phyloP scores from a whole-genome alignment of 2,113 vertebrate species.

The Monarcha castaneiventris region DNA sequence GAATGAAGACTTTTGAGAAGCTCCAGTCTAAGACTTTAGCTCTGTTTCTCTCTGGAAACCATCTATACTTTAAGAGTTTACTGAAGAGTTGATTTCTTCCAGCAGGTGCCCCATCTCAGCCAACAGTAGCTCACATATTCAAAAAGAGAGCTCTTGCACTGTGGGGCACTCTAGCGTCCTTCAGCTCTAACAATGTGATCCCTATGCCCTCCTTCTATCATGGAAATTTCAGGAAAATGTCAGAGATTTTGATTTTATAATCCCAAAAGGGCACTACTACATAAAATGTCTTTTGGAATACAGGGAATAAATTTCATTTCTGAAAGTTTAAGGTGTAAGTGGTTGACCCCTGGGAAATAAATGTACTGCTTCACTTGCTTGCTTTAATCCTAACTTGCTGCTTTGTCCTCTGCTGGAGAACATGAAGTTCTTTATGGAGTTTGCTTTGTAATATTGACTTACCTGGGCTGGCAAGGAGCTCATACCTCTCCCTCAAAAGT shows the following conservation, averaged over 20 bases:
- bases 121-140: background rate
- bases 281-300: background rate
- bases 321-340: slow-evolving; percentile 17
- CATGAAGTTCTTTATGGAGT: slow-evolving; percentile 6
- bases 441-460: slow-evolving; percentile 41
- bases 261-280: background rate
- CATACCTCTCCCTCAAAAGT: background rate
- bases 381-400: too few species aligned
- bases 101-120: background rate
- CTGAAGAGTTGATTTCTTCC: background rate
- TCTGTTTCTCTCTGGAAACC: background rate
- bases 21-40: background rate
- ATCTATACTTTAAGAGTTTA: background rate
- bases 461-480: background rate
- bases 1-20: background rate
- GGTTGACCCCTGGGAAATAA: slow-evolving; percentile 40
- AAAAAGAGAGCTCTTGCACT: background rate
- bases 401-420: background rate
- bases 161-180: background rate
- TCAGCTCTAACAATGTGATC: background rate
- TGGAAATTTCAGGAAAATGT: slow-evolving; percentile 7
- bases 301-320: slow-evolving; percentile 5
- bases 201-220: background rate
- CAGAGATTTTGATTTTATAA: slow-evolving; percentile 10
- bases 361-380: background rate